Evolutionary conservation across 2,797 vertebrate species (phyloP).

Genomic region (Cossypha dichroa): DNA sequence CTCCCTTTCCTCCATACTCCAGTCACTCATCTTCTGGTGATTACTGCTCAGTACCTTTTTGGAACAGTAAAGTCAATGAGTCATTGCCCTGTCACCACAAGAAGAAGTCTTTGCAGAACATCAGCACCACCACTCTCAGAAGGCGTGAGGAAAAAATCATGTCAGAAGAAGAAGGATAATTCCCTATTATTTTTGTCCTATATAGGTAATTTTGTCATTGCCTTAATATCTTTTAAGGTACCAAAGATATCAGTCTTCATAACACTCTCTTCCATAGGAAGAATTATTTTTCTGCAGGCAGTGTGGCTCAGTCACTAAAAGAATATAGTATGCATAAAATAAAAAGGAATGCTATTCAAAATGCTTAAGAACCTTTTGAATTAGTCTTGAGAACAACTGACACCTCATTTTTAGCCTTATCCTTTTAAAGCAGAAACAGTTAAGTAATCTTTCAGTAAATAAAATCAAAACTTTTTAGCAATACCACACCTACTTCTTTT

Average conservation of each 20-base stretch:
- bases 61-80: neutral
- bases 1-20: neutral
- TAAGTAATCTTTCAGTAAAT: neutral
- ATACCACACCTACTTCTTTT: neutral
- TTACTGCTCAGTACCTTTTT: neutral
- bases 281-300: neutral
- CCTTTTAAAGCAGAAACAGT: neutral
- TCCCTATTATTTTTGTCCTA: neutral
- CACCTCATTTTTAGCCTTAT: neutral
- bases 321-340: neutral
- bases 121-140: neutral
- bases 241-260: neutral
- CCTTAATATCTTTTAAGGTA: neutral
- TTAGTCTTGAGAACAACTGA: neutral
- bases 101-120: neutral
- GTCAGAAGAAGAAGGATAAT: neutral
- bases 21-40: neutral
- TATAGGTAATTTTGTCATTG: neutral
- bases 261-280: neutral
- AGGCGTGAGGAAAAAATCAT: neutral
- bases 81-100: neutral
- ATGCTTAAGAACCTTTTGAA: neutral
- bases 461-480: neutral
- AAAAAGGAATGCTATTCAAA: neutral
- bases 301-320: neutral